Percentiles rank a stretch among this genome's conserved stretches.
phyloP scores from a whole-genome alignment of 1,140 invertebrate species.

The Drosophila funebris region DNA sequence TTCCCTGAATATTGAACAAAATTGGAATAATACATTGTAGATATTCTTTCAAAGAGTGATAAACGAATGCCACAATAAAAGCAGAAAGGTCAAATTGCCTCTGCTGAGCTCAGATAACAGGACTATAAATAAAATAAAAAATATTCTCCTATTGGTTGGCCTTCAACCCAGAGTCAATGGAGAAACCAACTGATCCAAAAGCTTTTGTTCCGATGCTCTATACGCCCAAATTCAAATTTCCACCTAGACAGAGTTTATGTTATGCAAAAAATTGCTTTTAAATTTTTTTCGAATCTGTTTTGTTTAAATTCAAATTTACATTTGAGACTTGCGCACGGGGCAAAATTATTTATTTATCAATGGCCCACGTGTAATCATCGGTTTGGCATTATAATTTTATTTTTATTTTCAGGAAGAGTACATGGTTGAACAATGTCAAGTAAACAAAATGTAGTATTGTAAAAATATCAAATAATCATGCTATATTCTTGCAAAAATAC shows the following conservation, averaged over 20 bases:
- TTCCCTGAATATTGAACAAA: background rate
- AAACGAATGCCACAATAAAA: background rate
- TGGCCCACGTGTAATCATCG: conserved; percentile 14
- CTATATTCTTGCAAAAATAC: conserved; percentile 6
- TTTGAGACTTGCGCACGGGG: background rate
- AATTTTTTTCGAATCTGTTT: conserved; percentile 32
- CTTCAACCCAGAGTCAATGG: background rate
- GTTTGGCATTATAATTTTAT: conserved; percentile 18
- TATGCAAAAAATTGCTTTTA: conserved; percentile 19
- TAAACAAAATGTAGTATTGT: conserved; percentile 6
- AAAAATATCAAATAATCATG: conserved; percentile 11
- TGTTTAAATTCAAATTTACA: conserved; percentile 9
- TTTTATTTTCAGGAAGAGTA: conserved; percentile 34
- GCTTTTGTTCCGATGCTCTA: conserved; percentile 1
- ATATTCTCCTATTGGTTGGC: background rate
- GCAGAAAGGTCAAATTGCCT: conserved; percentile 3
- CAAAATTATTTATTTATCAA: conserved; percentile 57
- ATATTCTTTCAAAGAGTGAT: background rate
- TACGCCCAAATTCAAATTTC: conserved; percentile 3
- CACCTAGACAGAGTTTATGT: conserved; percentile 5
- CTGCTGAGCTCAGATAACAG: background rate
- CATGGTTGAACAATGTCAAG: background rate
- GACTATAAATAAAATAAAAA: conserved; percentile 25
- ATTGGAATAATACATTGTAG: background rate
- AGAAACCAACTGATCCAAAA: background rate